Base-by-base conservation (phyloP, 2,888 invertebrate species). In the Callyntrura sp. region DNA sequence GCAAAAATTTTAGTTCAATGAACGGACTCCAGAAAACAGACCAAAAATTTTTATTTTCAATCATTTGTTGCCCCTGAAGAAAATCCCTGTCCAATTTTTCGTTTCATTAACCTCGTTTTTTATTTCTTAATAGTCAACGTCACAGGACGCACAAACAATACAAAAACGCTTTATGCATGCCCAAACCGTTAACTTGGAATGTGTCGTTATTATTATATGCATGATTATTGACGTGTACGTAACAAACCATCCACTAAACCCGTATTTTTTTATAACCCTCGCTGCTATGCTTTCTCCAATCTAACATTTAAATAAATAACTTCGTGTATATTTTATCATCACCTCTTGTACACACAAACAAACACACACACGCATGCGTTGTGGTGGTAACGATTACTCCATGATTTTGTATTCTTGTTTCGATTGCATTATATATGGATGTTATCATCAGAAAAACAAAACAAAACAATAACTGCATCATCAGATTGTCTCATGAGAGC, bases 31-130 rank as follows among this genome's bases (percentile, higher is more conserved):
- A 17, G 51, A 83, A n/a, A 62, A n/a, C 23, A 62, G 35, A 35
- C 35, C 35, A 43, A 51, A 78, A 6, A n/a, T 82, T 65, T 65
- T 55, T 55, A 28, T 57, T 43, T 60, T 35, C n/a, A 43, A 23
- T 55, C 51, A 23, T 60, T 45, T 60, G 65, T 86, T 78, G 76
- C 85, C 85, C 85, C 85, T 78, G 85, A 78, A 51, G 62, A 86
- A n/a, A n/a, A 78, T 60, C 85, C 78, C 62, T 45, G 79, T 68
- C 28, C 79, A 60, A 17, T 79, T 57, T 28, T 60, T 73, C 8
- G 12, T 48, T 73, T 48, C 35, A 51, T 45, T 76, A 14, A 17
- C 43, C 25, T 0, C 2, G 20, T 35, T 20, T 17, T 35, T 48
- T 45, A 48, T 48, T 23, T 48, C 23, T 48, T 76, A 76, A 25